phyloP scores from a whole-genome alignment of 1,140 invertebrate species.

The Bemisia tabaci region DNA sequence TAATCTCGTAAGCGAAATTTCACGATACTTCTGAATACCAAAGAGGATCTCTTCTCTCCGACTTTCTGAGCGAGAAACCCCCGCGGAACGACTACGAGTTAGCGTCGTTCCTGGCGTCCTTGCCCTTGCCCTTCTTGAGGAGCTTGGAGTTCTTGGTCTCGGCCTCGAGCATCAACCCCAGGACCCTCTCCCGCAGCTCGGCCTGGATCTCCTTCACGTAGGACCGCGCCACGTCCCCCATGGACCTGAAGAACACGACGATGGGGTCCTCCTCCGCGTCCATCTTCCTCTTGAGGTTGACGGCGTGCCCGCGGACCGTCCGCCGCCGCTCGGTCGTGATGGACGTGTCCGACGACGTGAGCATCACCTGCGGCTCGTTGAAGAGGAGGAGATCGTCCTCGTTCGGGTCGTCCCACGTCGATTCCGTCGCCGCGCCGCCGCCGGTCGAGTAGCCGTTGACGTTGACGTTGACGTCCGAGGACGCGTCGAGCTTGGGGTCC shows the following conservation, averaged over 20 bases:
- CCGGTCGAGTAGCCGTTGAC: neutral
- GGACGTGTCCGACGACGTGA: neutral
- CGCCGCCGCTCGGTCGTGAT: neutral
- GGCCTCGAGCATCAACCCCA: neutral
- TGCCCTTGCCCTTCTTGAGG: neutral
- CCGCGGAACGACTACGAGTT: too few species aligned
- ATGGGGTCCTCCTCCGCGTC: neutral
- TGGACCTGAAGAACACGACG: neutral
- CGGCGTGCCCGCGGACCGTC: neutral
- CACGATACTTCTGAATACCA: too few species aligned
- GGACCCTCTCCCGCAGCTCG: neutral
- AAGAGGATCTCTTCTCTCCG: too few species aligned
- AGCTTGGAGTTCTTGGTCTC: neutral
- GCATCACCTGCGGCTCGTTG: neutral
- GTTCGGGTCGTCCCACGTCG: neutral
- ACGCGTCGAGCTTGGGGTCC: neutral
- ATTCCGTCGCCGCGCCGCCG: neutral
- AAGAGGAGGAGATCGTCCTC: neutral
- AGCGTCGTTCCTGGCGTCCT: neutral
- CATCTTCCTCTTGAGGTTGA: neutral
- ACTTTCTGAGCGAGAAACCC: too few species aligned
- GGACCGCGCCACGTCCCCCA: neutral
- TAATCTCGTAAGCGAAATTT: too few species aligned
- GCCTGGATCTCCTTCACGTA: neutral
- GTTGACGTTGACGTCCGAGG: neutral